phyloP scores from a whole-genome alignment of 2,113 vertebrate species.

The Phyllopteryx taeniolatus region DNA sequence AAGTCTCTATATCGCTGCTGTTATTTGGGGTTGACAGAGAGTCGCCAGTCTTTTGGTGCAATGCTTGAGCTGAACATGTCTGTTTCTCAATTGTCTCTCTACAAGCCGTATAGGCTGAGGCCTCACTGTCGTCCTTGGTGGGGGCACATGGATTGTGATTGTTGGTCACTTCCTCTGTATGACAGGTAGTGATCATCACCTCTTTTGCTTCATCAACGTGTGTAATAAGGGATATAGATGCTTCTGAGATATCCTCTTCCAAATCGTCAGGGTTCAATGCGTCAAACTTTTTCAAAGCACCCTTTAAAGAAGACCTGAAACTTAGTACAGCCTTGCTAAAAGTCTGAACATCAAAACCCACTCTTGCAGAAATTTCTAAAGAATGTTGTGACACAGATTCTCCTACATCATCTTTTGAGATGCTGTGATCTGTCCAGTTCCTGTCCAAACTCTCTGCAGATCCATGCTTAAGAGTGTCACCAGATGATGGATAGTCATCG shows the following conservation, averaged over 20 bases:
- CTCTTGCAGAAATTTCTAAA: slow-evolving; percentile 57
- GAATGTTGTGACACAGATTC: slow-evolving; percentile 38
- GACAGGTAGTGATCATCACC: slow-evolving; percentile 5
- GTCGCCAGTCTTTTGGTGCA: slow-evolving; percentile 27
- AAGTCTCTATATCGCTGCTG: slow-evolving; percentile 34
- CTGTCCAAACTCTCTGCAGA: slow-evolving; percentile 60
- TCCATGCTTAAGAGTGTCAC: slow-evolving; percentile 52
- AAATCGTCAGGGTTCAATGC: slow-evolving; percentile 33
- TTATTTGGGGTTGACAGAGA: slow-evolving; percentile 41
- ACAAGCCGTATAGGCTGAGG: slow-evolving; percentile 34
- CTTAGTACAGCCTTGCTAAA: slow-evolving; percentile 83
- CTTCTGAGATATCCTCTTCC: slow-evolving; percentile 27
- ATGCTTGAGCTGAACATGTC: slow-evolving; percentile 21
- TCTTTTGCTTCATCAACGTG: slow-evolving; percentile 21
- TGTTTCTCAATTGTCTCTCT: slow-evolving; percentile 23
- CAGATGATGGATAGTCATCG: slow-evolving; percentile 54
- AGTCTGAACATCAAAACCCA: slow-evolving; percentile 80
- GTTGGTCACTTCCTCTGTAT: slow-evolving; percentile 20
- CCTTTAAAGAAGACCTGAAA: slow-evolving; percentile 83
- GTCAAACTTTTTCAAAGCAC: slow-evolving; percentile 85
- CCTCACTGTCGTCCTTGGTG: slow-evolving; percentile 26
- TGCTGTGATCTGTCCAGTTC: slow-evolving; percentile 54
- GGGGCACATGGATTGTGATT: slow-evolving; percentile 15
- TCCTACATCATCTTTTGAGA: slow-evolving; percentile 38
- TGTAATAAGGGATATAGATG: slow-evolving; percentile 9